Conservation (phyloP, 2,113 vertebrate species). For the Rhynchomys soricoides region DNA sequence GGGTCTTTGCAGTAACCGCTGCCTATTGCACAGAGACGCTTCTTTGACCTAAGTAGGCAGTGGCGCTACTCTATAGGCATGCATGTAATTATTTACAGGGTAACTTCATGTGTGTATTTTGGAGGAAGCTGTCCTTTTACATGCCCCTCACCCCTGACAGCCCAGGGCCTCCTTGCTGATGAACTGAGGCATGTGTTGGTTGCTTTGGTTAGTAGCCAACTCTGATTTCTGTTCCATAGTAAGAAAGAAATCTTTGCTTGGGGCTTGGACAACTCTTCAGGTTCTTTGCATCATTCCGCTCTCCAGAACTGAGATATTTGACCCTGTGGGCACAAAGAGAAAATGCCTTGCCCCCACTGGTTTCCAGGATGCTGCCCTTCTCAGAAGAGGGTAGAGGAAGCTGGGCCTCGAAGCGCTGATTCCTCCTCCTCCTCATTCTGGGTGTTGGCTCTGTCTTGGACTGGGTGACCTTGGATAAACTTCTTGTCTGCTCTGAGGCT, state of each 20-base stretch:
- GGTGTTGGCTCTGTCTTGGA: neutral
- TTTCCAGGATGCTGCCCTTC: neutral
- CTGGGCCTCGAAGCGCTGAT: rapidly evolving
- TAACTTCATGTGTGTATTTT: neutral
- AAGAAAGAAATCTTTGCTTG: neutral
- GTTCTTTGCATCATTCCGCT: neutral
- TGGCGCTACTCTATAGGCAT: neutral
- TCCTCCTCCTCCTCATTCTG: neutral
- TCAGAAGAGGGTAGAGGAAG: neutral
- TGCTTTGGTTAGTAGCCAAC: neutral
- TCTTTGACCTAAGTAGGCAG: neutral
- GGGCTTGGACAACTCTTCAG: neutral
- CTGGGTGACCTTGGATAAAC: neutral
- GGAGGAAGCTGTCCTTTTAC: neutral
- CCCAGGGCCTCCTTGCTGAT: neutral
- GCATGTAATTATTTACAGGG: neutral
- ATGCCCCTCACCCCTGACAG: neutral
- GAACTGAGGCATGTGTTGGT: no score
- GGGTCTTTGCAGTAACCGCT: neutral
- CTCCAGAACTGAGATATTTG: neutral
- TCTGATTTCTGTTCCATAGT: neutral
- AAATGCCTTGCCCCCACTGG: no score
- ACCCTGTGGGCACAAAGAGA: neutral
- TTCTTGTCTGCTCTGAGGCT: neutral
- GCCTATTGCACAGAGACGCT: no score